Evolutionary conservation across 2,113 vertebrate species (phyloP), one percentile per base, ranked within the genome.

Genomic region (Suncus etruscus): DNA sequence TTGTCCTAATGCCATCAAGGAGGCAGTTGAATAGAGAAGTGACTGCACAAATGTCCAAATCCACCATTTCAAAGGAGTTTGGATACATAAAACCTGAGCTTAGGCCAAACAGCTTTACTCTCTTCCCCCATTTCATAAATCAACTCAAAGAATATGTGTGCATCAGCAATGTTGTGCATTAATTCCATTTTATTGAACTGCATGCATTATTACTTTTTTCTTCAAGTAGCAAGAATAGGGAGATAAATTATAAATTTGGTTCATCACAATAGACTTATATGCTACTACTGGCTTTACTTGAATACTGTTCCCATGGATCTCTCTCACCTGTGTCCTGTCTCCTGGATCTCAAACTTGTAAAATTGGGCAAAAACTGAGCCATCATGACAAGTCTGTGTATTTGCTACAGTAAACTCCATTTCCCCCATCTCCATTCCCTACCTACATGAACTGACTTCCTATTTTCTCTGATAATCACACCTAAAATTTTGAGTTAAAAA

Each of bases 161-260:
- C 81, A 73, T 81, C 82, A 86, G 92, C 89, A 87, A 15, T 69
- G 83, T 15, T 78, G 61, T 83, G 68, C 86, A 92, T 92, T 89
- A 92, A 65, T 85, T 93, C 69, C 11, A 8, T 89, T 94, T 94
- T 93, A 95, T 68, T 83, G 86, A 65, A 54, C 73, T 78, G 69
- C 83, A 74, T 63, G 32, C 78, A 92, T 91, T 94, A 89, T 83
- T 61, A 48, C 65, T 66, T 66, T 8, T 74, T 90, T 88, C 83
- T 72, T 83, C 29, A 82, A 91, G 79, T 25, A 48, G 22, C 68
- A 22, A 10, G 85, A 87, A 77, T 70, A 83, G 82, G 81, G 66
- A 83, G 73, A 90, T 87, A 77, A 94, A 90, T 95, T 93, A 92
- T 78, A 75, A 78, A 90, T 72, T 74, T 79, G 68, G 63, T 86